Percentiles rank a stretch among this genome's conserved stretches.
phyloP scores from a whole-genome alignment of 2,797 vertebrate species.

The Apogon talboti region DNA sequence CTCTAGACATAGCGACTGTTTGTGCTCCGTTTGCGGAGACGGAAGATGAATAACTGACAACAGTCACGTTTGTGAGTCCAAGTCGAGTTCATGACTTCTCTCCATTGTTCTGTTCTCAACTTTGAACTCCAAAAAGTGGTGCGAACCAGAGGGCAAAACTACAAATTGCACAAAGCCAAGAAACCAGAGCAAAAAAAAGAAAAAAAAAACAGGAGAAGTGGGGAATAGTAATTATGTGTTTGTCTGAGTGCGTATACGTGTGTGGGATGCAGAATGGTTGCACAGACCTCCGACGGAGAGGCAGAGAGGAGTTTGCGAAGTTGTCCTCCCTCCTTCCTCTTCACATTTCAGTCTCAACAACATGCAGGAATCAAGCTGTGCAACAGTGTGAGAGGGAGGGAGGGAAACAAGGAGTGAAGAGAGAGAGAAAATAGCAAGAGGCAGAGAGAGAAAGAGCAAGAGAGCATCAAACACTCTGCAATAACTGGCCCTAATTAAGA shows the following conservation, averaged over 20 bases:
- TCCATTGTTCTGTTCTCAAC: constrained; percentile 5
- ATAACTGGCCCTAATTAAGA: constrained; percentile 81
- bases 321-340: constrained; percentile 38
- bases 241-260: constrained; percentile 7
- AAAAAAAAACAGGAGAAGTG: background rate
- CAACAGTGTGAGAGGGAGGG: constrained; percentile 53
- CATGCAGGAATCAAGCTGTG: constrained; percentile 63
- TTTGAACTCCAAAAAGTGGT: constrained; percentile 26
- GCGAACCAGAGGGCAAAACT: constrained; percentile 10
- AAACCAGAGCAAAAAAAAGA: constrained; percentile 28
- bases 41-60: constrained; percentile 20
- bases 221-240: constrained; percentile 45
- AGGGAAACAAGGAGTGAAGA: constrained; percentile 6
- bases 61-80: constrained; percentile 28
- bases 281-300: constrained; percentile 53
- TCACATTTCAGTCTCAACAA: constrained; percentile 52
- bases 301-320: constrained; percentile 44
- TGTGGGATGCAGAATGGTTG: constrained; percentile 41
- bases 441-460: constrained; percentile 20
- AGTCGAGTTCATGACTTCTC: constrained; percentile 19
- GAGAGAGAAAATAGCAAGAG: constrained; percentile 11
- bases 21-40: constrained; percentile 15
- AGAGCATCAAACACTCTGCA: constrained; percentile 70
- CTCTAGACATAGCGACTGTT: too few species aligned
- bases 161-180: constrained; percentile 27